phyloP scores from a whole-genome alignment of 2,113 vertebrate species.

The Pelodiscus sinensis region DNA sequence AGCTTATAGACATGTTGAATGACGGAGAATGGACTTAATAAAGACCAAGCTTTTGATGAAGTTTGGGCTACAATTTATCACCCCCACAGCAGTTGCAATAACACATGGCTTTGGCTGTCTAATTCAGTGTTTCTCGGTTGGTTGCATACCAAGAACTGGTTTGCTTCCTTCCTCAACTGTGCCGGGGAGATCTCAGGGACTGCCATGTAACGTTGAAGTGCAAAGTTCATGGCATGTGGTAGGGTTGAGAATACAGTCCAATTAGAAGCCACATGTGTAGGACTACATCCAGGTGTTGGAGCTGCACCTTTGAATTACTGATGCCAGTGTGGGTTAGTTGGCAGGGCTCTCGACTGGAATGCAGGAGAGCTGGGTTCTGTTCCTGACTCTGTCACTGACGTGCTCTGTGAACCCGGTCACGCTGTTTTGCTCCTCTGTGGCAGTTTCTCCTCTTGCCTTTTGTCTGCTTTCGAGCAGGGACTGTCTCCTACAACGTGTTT shows the following conservation, averaged over 20 bases:
- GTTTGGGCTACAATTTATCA: conserved; percentile 5
- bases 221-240: rapidly evolving
- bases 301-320: neutral
- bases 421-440: neutral
- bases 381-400: neutral
- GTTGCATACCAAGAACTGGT: neutral
- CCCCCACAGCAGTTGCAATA: neutral
- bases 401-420: neutral
- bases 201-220: rapidly evolving
- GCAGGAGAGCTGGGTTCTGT: neutral
- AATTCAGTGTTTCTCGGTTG: neutral
- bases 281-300: neutral
- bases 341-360: neutral
- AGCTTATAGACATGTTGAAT: neutral
- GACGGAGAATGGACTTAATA: conserved; percentile 1
- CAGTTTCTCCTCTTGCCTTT: neutral
- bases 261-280: neutral
- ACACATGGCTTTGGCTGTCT: neutral
- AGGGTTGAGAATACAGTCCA: no score
- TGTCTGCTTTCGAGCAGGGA: neutral
- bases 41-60: neutral
- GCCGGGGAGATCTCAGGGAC: neutral
- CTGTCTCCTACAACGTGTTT: neutral
- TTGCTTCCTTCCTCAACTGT: neutral
- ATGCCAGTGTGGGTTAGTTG: neutral